Base-by-base conservation (phyloP, 2,797 vertebrate species). In the Gallinago stenura region DNA sequence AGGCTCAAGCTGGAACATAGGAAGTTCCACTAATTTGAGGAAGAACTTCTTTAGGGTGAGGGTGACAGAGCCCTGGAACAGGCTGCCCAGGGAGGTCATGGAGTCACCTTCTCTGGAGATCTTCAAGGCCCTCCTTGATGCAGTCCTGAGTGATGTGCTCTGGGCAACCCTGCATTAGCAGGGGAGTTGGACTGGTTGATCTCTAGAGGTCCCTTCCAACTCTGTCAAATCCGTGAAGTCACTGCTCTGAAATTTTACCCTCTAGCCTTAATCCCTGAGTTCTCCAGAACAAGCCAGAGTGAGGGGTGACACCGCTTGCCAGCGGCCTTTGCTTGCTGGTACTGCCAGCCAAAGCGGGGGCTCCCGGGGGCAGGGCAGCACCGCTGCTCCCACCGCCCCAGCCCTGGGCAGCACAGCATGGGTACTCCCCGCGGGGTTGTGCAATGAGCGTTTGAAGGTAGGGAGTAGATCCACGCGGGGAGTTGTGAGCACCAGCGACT, bases 311-410 rank as follows among this genome's bases (percentile, higher is more conserved):
- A 3, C 33, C 28, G 1, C n/a, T 22, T 82, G 15, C 10, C 45
- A 37, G 25, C 0, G 1, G 19, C 12, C 10, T 84, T 53, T 0
- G 0, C 58, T 46, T 64, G 48, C 2, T 4, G 26, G 39, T 28
- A 1, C 48, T 54, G 46, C 60, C 39, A 31, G 35, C 19, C 56
- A 31, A 57, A 53, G 26, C 75, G 15, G 22, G 51, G 41, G 12
- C 35, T 78, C 30, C 31, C 0, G 2, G 86, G 37, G 56, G 61
- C 12, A 8, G 2, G 1, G 20, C 58, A 53, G 54, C 30, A 5
- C n/a, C 0, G 1, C 72, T 57, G 64, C 31, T 62, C 33, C 35
- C 10, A 6, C 16, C 0, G 4, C n/a, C 28, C 56, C 48, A 64
- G 48, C 50, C 31, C 50, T 43, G 68, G 28, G 45, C 54, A 69